Evolutionary conservation across 2,888 invertebrate genomes (phyloP).

Genomic region (Sinhomidia bicolor): DNA sequence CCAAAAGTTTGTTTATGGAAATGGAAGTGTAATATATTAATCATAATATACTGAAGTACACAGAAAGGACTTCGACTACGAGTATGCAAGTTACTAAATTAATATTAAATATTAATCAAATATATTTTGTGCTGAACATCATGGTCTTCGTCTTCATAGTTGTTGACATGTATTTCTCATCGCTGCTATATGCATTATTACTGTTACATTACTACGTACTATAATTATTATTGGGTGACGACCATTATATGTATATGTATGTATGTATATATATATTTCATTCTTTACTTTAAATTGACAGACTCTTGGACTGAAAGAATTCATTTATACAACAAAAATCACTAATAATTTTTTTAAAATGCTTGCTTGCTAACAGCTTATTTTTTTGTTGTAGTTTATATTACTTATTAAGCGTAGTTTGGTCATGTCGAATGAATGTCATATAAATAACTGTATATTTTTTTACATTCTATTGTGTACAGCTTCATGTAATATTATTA

Average conservation of each 20-base stretch:
- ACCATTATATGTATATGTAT: background rate
- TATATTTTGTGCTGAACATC: background rate
- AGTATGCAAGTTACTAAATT: no score
- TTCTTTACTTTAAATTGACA: background rate
- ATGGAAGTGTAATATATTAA: no score
- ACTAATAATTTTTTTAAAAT: background rate
- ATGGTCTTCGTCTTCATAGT: conserved; percentile 1
- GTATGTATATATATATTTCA: no score
- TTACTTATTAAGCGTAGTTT: conserved; percentile 73
- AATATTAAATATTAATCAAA: background rate
- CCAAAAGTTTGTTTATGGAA: no score
- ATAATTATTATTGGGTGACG: conserved; percentile 8
- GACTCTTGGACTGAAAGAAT: conserved; percentile 50
- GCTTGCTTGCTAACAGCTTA: conserved; percentile 1
- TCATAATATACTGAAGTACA: no score
- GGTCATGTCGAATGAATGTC: conserved; percentile 64
- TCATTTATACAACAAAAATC: conserved; percentile 8
- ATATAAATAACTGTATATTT: background rate
- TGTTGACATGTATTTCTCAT: background rate
- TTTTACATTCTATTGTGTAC: conserved; percentile 13
- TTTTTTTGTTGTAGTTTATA: conserved; percentile 33
- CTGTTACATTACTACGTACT: background rate
- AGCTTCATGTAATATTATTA: no score
- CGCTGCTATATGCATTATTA: background rate
- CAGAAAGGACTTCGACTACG: no score